A percentile compares a stretch with the other conserved stretches of the same genome.
Conservation (phyloP, 2,797 vertebrate species). For the Myotis findleyi region DNA sequence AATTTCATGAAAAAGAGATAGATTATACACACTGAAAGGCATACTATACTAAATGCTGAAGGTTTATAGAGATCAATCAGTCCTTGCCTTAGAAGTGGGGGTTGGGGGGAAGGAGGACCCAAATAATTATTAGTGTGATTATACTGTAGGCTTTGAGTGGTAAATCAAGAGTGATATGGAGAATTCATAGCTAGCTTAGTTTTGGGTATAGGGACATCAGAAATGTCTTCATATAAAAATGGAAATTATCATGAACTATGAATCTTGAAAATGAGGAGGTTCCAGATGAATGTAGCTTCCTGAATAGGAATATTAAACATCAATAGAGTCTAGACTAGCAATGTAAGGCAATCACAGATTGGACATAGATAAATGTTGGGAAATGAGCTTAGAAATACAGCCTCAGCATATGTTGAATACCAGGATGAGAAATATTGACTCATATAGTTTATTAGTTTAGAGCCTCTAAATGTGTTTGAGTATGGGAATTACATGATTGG, state of each 20-base stretch:
- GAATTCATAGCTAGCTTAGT: background rate
- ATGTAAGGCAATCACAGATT: background rate
- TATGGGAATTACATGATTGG: background rate
- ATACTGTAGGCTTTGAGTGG: background rate
- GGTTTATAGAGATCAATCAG: background rate
- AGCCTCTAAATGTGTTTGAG: background rate
- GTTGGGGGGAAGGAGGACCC: fast-evolving
- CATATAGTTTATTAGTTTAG: background rate
- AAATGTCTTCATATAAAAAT: background rate
- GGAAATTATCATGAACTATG: background rate
- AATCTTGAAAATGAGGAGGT: background rate
- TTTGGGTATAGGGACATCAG: background rate
- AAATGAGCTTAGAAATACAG: slow-evolving; percentile 1
- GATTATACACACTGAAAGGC: background rate
- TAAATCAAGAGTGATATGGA: background rate
- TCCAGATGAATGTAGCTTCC: background rate
- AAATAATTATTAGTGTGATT: background rate
- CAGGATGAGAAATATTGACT: background rate
- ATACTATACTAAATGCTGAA: background rate
- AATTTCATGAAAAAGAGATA: background rate
- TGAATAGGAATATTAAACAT: background rate
- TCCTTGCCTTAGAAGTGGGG: background rate
- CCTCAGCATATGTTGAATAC: background rate
- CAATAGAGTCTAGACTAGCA: background rate
- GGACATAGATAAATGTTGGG: background rate